Base-by-base conservation (phyloP, 30 jellyfish, hydroid and myxozoan genomes). In the Aurelia aurita complex sp. Pacific region DNA sequence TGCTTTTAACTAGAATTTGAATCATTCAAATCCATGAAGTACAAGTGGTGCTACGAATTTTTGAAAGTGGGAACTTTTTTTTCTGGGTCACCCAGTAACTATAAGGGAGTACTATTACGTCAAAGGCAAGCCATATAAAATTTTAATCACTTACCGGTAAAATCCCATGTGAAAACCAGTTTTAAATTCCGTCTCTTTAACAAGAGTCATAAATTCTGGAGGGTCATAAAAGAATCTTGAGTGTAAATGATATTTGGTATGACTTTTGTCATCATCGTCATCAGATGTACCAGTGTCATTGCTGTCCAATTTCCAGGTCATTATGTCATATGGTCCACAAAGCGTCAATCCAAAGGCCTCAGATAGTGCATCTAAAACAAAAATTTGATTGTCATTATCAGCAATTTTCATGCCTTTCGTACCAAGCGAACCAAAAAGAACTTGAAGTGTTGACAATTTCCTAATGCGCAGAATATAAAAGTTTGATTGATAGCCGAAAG, bases 241-340 rank as follows among this genome's bases (percentile, higher is more conserved):
- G 57, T 92, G 96, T 69, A 92, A 36, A 52, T 92, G 88, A 46
- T 32, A 55, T 19, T n/a, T 23, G 23, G 69, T 38, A 10, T 50
- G 40, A 19, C 33, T 83, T 3, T 81, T 51, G 38, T 76, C 79
- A 42, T 53, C 81, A 35, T 55, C 12, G 17, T 43, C 78, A 10
- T 61, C 72, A 14, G 46, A n/a, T 0, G 46, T 63, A 40, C 64
- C 42, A 0, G 10, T 36, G 12, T 70, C 67, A 29, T 70, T 35
- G 12, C 10, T 10, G 34, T 70, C 74, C 34, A 85, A 11, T 10
- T 76, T 65, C 40, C 88, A 92, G 34, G 61, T 63, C 8, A 92
- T 15, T 4, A 92, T 53, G 79, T 88, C 90, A 70, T 60, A 92
- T 16, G 98, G 98, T 23, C 98, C 98, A 52, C 95, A 78, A 10